Base-by-base conservation (phyloP, 2,888 invertebrate species). In the Seira ritae region DNA sequence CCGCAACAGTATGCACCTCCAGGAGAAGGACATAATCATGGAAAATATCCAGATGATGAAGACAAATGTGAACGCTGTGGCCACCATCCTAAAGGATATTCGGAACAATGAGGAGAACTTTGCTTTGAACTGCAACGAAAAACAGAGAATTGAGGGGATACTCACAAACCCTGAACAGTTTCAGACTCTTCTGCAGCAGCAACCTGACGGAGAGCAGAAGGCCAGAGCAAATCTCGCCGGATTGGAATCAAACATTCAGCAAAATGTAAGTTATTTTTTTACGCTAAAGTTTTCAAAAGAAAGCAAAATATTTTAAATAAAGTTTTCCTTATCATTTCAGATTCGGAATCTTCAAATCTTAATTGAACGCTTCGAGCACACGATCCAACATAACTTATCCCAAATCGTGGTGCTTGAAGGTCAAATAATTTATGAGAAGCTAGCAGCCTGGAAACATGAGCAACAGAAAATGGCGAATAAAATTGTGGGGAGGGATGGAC, bases 391-490 rank as follows among this genome's bases (percentile, higher is more conserved):
- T n/a, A 83, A 83, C 17, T 42, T 84, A 0, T 70, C 69, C 10
- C 10, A 19, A 22, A 22, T 86, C 0, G 20, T 67, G 1, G 50
- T 69, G 15, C 74, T 84, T 0, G 80, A 84, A 67, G 70, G 62
- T 15, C 76, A 82, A 67, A 77, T 84, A 17, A 55, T 84, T 24
- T 19, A 60, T 17, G 75, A 80, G 12, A 80, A 84, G 37, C 20
- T 86, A 15, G 42, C 66, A 3, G 19, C 50, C 0, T 86, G 86
- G 86, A 86, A 85, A 22, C 81, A 78, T 37, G 78, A 86, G 46
- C 86, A 86, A 50, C 86, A 85, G 55, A 73, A 80, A 84, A 72
- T 74, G 55, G 84, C 84, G 24, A 86, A 86, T 66, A 84, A 85
- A 2, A 65, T 79, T 31, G 31, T 31, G 31, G 31, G 3, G 31